These are phyloP conservation scores for Drosophila anceps DNA, from an alignment of 2,888 invertebrate species.

Conservation along the genomic window DNA sequence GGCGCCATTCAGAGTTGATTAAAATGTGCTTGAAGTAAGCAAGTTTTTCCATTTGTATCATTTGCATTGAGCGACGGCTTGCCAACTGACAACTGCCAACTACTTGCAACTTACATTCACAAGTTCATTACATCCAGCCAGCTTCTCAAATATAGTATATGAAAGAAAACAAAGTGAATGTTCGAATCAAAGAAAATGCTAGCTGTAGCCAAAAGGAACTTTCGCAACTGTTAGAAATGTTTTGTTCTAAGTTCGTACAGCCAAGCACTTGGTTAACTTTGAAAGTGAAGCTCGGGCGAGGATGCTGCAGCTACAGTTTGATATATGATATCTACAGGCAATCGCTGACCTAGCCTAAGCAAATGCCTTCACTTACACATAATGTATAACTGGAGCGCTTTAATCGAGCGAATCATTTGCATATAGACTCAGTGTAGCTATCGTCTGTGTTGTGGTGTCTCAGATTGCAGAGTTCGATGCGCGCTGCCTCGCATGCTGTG, in stretches of 20 bases:
- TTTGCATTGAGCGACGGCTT: slow-evolving; percentile 3
- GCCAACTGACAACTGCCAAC: background rate
- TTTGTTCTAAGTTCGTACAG: background rate
- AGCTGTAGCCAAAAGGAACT: background rate
- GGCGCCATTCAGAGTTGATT: slow-evolving; percentile 31
- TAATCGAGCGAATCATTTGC: slow-evolving; percentile 8
- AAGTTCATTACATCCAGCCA: background rate
- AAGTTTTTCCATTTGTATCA: slow-evolving; percentile 13
- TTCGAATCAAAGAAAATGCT: background rate
- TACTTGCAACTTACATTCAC: background rate
- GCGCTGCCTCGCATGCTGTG: slow-evolving; percentile 1
- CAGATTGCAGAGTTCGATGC: slow-evolving; percentile 3
- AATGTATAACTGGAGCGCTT: background rate
- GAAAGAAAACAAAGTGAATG: background rate
- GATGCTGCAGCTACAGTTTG: too few relatives aligned
- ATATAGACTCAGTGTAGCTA: background rate
- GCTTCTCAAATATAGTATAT: too few relatives aligned
- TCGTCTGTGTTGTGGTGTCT: background rate
- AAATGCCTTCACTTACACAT: background rate
- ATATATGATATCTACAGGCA: too few relatives aligned
- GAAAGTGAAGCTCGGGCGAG: too few relatives aligned
- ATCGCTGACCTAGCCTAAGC: background rate
- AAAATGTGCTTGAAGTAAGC: slow-evolving; percentile 23
- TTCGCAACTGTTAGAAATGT: background rate
- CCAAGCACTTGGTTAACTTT: background rate